Evolutionary conservation across 2,888 invertebrate genomes (phyloP), one percentile per base, ranked within the genome.

Genomic region (Andrena bucephala): DNA sequence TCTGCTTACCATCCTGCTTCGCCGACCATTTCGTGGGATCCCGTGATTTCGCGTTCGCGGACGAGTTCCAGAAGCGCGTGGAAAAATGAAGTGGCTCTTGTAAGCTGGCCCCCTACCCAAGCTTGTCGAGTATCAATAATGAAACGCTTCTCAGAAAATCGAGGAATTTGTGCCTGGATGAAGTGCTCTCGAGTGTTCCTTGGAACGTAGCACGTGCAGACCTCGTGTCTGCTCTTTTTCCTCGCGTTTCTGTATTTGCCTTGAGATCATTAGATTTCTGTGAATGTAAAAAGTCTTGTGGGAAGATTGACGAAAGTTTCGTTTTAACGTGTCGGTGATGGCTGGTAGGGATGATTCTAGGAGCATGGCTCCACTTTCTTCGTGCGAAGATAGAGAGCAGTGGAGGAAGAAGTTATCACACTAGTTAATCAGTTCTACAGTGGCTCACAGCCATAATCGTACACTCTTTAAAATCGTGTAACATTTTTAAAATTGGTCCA

Each of bases 31-130:
- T 6, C 20, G 42, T n/a, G 13, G 27, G 31, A 31, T 20, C 13
- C 7, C 60, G 60, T 63, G 33, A 57, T 42, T 29, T 20, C 42
- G 57, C 63, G 54, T 57, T 20, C 27, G 8, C 42, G 24, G 73
- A 73, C 24, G 27, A 36, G 24, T 29, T 66, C 54, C 73, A 66
- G 73, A 59, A 69, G n/a, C 20, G 59, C 42, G 27, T 27, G 13
- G 24, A 42, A 29, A 59, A 27, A 59, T 42, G 6, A 27, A 48
- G 13, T 13, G 66, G 36, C 73, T 62, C 62, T 36, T 13, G 54
- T 16, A 33, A 42, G 36, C 5, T 29, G 20, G 27, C 20, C 8
- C 6, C 16, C 33, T 13, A 0, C 3, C 10, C 20, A 29, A 10
- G 29, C 54, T 66, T n/a, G 27, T 36, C 27, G 36, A 66, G 65